Percentiles rank a stretch among this genome's conserved stretches.
Conservation (phyloP, 2,888 invertebrate species). For the Drosophila aldrichi region DNA sequence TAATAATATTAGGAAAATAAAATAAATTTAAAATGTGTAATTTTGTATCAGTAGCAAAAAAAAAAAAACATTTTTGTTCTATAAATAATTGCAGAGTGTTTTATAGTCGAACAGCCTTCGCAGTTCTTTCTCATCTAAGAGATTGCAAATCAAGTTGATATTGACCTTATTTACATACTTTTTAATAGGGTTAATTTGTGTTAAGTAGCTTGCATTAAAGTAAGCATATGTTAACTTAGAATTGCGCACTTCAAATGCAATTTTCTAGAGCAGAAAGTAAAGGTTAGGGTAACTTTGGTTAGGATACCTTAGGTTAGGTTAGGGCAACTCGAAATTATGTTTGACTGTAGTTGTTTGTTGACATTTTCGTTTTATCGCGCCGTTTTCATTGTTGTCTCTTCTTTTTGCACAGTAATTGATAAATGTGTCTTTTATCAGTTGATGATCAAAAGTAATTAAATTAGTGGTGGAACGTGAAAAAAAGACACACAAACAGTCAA, state of each 20-base stretch:
- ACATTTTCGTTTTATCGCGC: conserved; percentile 30
- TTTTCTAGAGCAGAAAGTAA: no score
- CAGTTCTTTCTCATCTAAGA: no score
- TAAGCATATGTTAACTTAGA: background rate
- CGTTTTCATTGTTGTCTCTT: conserved; percentile 42
- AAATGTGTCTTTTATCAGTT: conserved; percentile 71
- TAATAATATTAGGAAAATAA: background rate
- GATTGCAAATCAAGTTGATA: background rate
- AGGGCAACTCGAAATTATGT: conserved; percentile 8
- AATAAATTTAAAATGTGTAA: background rate
- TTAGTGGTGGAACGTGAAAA: conserved; percentile 44
- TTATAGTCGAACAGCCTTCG: background rate
- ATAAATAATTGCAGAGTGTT: background rate
- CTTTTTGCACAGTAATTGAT: conserved; percentile 79
- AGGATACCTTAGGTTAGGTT: background rate
- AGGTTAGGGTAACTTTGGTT: background rate
- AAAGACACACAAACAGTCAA: conserved; percentile 24
- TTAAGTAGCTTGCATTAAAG: background rate
- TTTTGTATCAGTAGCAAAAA: background rate
- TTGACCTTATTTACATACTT: background rate
- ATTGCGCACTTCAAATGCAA: background rate
- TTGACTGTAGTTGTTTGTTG: conserved; percentile 11
- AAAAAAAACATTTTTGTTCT: no score
- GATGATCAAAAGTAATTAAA: conserved; percentile 75
- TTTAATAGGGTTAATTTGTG: background rate